Conservation (phyloP, 2,888 invertebrate genomes). For the Chaitophorus viminalis region DNA sequence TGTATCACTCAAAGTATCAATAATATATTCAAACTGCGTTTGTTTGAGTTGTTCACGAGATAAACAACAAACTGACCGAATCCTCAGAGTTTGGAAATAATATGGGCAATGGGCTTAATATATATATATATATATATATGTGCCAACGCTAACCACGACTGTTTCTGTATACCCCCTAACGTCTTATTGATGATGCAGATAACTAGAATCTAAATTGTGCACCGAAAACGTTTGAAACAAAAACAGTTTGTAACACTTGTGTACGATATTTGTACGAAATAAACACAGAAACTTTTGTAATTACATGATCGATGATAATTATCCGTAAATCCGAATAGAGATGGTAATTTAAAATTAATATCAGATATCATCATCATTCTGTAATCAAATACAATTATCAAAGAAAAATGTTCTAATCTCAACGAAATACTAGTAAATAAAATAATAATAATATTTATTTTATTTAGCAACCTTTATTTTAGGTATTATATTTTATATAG, state of each 20-base stretch:
- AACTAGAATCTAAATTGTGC: constrained; percentile 6
- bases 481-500: no score
- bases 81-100: no score
- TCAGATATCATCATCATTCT: background rate
- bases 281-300: background rate
- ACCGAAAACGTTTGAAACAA: background rate
- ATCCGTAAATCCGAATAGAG: background rate
- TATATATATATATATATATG: no score
- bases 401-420: no score
- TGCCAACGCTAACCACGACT: background rate
- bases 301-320: background rate
- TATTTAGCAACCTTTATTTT: no score
- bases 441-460: no score
- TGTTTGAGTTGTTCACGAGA: no score
- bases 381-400: background rate
- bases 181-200: background rate
- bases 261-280: background rate
- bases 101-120: no score
- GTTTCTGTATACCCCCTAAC: background rate
- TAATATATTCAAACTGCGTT: no score
- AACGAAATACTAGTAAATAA: no score
- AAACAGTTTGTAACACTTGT: constrained; percentile 1
- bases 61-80: no score
- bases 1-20: no score
- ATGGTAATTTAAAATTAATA: background rate